A percentile compares a stretch with the other conserved stretches of the same genome.
phyloP scores from a whole-genome alignment of 92 coral and sea anemone species.

The Actinostola sp. region DNA sequence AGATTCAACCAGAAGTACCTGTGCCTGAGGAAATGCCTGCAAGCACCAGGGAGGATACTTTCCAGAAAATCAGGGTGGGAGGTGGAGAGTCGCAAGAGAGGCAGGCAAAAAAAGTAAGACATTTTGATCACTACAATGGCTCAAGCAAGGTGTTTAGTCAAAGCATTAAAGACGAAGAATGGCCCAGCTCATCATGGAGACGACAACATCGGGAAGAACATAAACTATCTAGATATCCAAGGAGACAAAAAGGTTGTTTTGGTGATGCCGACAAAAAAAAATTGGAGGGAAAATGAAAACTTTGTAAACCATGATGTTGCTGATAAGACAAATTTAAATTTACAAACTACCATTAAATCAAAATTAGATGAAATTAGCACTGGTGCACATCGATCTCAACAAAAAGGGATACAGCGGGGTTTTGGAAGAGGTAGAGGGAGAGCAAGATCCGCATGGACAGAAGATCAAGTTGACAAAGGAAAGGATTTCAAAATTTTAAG shows the following conservation, averaged over 20 bases:
- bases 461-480: not conserved
- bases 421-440: conserved; percentile 22
- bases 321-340: not conserved
- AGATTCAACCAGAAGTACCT: not conserved
- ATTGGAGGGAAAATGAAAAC: conserved; percentile 5
- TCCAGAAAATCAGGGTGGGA: not conserved
- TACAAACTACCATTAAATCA: conserved; percentile 3
- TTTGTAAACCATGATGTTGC: too few relatives aligned
- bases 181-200: not conserved
- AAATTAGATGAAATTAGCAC: too few relatives aligned
- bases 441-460: conserved; percentile 21
- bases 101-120: not conserved
- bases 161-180: not conserved
- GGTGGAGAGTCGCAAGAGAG: not conserved
- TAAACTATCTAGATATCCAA: not conserved
- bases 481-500: conserved; percentile 1
- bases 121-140: too few relatives aligned
- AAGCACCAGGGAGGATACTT: not conserved
- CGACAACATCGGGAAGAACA: not conserved
- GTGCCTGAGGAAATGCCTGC: not conserved
- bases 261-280: not conserved
- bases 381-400: not conserved
- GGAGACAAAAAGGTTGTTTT: not conserved
- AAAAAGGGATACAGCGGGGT: not conserved
- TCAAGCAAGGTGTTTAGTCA: not conserved